Percentiles rank a stretch among this genome's conserved stretches.
These are phyloP conservation scores for Drosophila eohydei DNA, from an alignment of 2,888 invertebrate genomes.

Conservation along the genomic window DNA sequence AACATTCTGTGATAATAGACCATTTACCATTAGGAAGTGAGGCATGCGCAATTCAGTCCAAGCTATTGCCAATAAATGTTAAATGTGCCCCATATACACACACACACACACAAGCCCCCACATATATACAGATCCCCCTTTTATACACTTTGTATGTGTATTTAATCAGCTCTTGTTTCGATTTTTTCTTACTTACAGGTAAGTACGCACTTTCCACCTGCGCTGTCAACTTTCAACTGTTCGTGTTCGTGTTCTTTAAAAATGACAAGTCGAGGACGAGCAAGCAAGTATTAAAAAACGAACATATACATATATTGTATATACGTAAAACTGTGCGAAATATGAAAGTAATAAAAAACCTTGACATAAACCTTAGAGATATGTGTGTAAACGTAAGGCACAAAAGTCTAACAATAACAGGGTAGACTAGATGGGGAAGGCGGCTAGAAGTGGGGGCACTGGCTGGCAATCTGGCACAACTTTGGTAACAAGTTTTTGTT, in stretches of 20 bases:
- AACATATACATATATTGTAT: conserved; percentile 8
- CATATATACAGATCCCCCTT: neutral
- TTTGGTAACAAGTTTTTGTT: conserved; percentile 76
- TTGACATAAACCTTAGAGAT: conserved; percentile 78
- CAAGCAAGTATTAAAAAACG: conserved; percentile 30
- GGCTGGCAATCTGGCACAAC: conserved; percentile 69
- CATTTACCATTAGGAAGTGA: conserved; percentile 64
- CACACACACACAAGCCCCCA: neutral
- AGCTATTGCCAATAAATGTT: conserved; percentile 67
- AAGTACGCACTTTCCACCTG: conserved; percentile 63
- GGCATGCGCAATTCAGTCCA: conserved; percentile 53
- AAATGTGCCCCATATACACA: conserved; percentile 39
- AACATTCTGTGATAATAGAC: conserved; percentile 52
- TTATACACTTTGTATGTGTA: conserved; percentile 29
- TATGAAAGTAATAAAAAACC: conserved; percentile 68
- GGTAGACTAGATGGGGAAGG: conserved; percentile 2
- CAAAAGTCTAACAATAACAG: conserved; percentile 68
- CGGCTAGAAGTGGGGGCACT: conserved; percentile 4
- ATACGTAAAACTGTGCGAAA: conserved; percentile 31
- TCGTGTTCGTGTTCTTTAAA: conserved; percentile 56
- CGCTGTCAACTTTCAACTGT: conserved; percentile 70
- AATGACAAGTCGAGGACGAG: neutral
- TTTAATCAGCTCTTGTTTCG: conserved; percentile 70
- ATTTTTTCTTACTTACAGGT: conserved; percentile 69
- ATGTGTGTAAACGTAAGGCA: conserved; percentile 68